Base-by-base conservation (phyloP, 2,888 invertebrate species). In the Zonitis immaculata region DNA sequence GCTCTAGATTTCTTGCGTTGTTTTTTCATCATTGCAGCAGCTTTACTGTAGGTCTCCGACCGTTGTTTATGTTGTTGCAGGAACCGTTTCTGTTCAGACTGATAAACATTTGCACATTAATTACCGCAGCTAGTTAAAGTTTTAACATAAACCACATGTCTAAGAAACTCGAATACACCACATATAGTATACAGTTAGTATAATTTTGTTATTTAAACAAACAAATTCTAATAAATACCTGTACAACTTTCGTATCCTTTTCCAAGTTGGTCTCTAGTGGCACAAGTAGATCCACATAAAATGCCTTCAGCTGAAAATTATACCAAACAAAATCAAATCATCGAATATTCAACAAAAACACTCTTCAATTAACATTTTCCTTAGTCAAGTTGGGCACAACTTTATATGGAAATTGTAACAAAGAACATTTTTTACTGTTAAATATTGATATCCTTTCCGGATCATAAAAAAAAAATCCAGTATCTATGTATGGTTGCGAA, bases 31-130 rank as follows among this genome's bases (percentile, higher is more conserved):
- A 89, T 89, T 9, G 91, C 88, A 0, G 90, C 89, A 1, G 93
- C 93, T 77, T 93, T 93, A 74, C 90, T 90, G 78, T 92, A 93
- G 58, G 91, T 90, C 71, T 94, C 94, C 52, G 91, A 88, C 59
- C 91, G 83, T 62, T 90, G 87, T 76, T 95, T 95, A 78, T 95
- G 95, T 77, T 93, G 93, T 75, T 94, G 91, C 60, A 92, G 78
- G 76, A 95, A 95, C 72, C 92, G 86, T 76, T 94, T 95, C 77
- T 95, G 94, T 75, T 95, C 93, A 61, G 89, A 89, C 89, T 91
- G 79, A 25, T 39, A 56, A 47, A 39, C 35, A 45, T 45, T 26
- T 35, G 27, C 22, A 45, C n/a, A 2, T 45, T 30, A 45, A 14
- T 26, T 28, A 9, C n/a, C 18, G 4, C 39, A 39, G 20, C 20